A percentile compares a stretch with the other conserved stretches of the same genome.
Conservation (phyloP, 1,140 invertebrate species). For the Oscheius sp. region DNA sequence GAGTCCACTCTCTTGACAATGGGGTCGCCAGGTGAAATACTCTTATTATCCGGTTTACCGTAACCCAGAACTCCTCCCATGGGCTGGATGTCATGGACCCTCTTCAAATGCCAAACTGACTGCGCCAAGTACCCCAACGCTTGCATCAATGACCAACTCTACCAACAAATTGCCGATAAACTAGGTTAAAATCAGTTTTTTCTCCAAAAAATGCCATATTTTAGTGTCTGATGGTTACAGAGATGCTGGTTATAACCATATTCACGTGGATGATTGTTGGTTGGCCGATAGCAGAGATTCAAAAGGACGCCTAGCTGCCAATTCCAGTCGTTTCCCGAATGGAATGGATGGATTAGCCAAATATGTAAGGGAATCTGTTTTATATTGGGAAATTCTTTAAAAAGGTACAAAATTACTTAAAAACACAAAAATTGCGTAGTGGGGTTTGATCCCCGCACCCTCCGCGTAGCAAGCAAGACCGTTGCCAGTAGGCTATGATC, state of each 20-base stretch:
- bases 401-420: no score
- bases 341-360: conserved; percentile 42
- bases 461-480: no score
- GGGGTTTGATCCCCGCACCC: no score
- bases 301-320: conserved; percentile 23
- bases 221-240: conserved; percentile 42
- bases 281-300: conserved; percentile 31
- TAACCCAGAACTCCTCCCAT: conserved; percentile 69
- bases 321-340: conserved; percentile 38
- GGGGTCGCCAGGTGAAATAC: no score
- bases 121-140: conserved; percentile 65
- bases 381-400: neutral
- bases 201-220: neutral
- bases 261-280: conserved; percentile 60
- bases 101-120: conserved; percentile 86
- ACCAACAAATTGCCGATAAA: conserved; percentile 45
- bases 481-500: no score
- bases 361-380: conserved; percentile 46
- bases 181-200: conserved; percentile 19
- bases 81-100: conserved; percentile 88
- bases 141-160: conserved; percentile 56
- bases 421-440: no score
- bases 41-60: no score
- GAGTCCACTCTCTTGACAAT: no score
- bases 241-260: conserved; percentile 47